Evolutionary conservation across 2,797 vertebrate genomes (phyloP), one percentile per base, ranked within the genome.

Genomic region (Erpetoichthys calabaricus): DNA sequence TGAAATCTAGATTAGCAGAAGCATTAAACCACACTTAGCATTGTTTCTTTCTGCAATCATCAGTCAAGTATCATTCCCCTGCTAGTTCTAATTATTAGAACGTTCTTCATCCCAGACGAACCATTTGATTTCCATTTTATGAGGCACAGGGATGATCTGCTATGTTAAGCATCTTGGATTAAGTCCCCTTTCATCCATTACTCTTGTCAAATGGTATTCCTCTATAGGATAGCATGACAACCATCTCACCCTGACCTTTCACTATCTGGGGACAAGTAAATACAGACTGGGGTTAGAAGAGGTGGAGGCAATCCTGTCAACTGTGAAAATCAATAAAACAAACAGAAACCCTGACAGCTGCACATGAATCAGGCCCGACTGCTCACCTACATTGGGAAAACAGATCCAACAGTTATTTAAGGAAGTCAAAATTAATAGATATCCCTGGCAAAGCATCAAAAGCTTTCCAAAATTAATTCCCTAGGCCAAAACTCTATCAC

Each of bases 151-250:
- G 25, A 25, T 25, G 62, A 62, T 66, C 66, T 63, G 67, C 67
- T 63, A 67, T 71, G 64, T 64, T 71, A 72, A 63, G 65, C 71
- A 73, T 50, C 70, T 62, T 42, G 63, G 57, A 68, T 62, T 65
- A 70, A 45, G 44, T 43, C 46, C 51, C 53, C 45, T 43, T 45
- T 42, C 45, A 60, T 7, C 55, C 47, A 50, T 60, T 60, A 60
- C 45, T 56, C 59, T 50, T 51, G 46, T 9, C 47, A 56, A 10
- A 47, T 43, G 47, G 59, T 25, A 56, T 52, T 41, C 45, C 47
- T 49, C 55, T 25, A 42, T 9, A 7, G 53, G 53, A 60, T 10
- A 55, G 59, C 46, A 49, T 55, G 45, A 55, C 45, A 56, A 54
- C 25, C 54, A 44, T 47, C 43, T 56, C 44, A 49, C 9, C 46